Base-by-base conservation (phyloP, 1,140 invertebrate genomes). In the Caerostris extrusa region DNA sequence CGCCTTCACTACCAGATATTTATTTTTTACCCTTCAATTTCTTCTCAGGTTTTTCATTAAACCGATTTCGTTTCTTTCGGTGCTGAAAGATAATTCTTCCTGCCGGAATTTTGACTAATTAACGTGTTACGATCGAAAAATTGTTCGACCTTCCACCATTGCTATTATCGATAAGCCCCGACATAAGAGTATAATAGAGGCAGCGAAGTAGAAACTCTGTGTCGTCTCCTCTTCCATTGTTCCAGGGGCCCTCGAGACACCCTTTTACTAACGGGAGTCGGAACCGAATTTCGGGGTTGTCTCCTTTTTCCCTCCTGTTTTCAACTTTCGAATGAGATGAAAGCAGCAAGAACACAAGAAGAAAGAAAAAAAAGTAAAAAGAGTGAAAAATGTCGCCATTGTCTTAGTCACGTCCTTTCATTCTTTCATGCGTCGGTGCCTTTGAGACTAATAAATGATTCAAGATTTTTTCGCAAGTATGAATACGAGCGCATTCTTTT, bases 361-460 rank as follows among this genome's bases (percentile, higher is more conserved):
- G 5, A 10, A 5, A 55, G 19, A 57, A 83, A 83, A 12, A 7
- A 2, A 0, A 50, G 0, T 0, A 34, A 50, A 85, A 85, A 57
- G 6, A 5, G 8, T 2, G 17, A 85, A 85, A 85, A 85, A 2
- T 58, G 3, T 7, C 12, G 12, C 56, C 14, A 85, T 85, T 85
- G 82, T 85, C 82, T 85, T 85, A 85, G 82, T 85, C 82, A 85
- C 82, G 82, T 57, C 53, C 56, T n/a, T 85, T 85, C 53, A 58
- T 58, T 58, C 7, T n/a, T 58, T 53, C 83, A 58, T 85, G 56
- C 14, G 82, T 3, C 14, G 53, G 4, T 17, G 56, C 6, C 56
- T 58, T 57, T 57, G 56, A 58, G 53, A 85, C 8, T 55, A 85
- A 85, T 85, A 85, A 85, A 57, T 85, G 53, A 56, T 64, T 81